These are phyloP conservation scores for Andrena bucephala DNA, from an alignment of 2,888 invertebrate species.

Conservation along the genomic window DNA sequence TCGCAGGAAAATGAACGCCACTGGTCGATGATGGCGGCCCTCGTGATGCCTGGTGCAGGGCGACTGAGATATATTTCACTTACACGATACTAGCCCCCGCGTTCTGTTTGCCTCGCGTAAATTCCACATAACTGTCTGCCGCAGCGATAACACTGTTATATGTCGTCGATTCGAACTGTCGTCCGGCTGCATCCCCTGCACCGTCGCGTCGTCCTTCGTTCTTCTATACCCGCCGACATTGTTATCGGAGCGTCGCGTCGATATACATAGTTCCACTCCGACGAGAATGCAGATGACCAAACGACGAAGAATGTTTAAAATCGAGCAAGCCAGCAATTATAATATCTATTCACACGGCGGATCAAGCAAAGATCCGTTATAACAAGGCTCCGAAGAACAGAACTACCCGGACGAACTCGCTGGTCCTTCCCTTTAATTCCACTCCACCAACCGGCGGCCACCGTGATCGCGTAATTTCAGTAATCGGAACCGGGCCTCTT, in stretches of 20 bases:
- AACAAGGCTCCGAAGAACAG: neutral
- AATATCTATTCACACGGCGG: conserved; percentile 2
- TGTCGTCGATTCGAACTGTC: conserved; percentile 71
- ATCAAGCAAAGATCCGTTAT: conserved; percentile 13
- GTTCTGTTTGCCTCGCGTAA: conserved; percentile 76
- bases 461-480: conserved; percentile 39
- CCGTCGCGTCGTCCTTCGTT: conserved; percentile 33
- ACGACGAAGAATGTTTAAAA: neutral
- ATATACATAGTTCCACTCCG: neutral
- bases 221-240: conserved; percentile 27
- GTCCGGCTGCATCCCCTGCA: conserved; percentile 57
- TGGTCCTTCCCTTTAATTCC: neutral
- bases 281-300: neutral
- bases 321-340: neutral
- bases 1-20: conserved; percentile 20
- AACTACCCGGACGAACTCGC: neutral
- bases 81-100: conserved; percentile 70
- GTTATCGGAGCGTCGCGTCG: conserved; percentile 30
- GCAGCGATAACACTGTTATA: conserved; percentile 79
- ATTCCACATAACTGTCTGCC: conserved; percentile 79
- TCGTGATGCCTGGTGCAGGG: conserved; percentile 39
- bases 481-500: conserved; percentile 25
- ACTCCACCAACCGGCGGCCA: neutral
- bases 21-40: conserved; percentile 34
- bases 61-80: conserved; percentile 75